Evolutionary conservation across 2,888 invertebrate species (phyloP).

Genomic region (Hypsopygia costalis): DNA sequence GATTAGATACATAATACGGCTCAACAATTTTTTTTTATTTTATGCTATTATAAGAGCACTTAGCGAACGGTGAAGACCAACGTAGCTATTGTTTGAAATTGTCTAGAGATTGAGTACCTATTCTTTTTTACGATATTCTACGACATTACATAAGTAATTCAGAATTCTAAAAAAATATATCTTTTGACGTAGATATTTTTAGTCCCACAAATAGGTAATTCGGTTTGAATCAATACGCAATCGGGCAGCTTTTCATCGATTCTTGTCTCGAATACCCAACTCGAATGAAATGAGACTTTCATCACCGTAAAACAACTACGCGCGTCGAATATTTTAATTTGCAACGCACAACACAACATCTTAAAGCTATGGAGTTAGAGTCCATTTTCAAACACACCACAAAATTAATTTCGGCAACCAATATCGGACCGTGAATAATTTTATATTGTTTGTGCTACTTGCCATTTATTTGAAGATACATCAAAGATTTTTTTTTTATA

Average conservation of each 20-base stretch:
- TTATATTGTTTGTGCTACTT: neutral
- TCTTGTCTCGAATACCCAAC: constrained; percentile 12
- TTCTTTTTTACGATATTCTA: no score
- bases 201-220: no score
- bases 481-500: no score
- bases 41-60: no score
- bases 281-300: constrained; percentile 10
- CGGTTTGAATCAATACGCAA: constrained; percentile 13
- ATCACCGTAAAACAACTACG: constrained; percentile 11
- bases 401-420: constrained; percentile 3
- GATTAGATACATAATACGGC: no score
- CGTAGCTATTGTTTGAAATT: no score
- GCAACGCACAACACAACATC: neutral
- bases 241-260: constrained; percentile 16
- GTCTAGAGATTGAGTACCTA: no score
- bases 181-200: no score
- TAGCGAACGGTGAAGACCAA: no score
- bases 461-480: constrained; percentile 1
- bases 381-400: neutral
- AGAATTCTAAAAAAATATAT: no score
- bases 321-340: constrained; percentile 6
- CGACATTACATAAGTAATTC: no score
- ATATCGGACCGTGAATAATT: constrained; percentile 1
- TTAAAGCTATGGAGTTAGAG: neutral
- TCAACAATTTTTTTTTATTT: no score